Percentiles rank a stretch among this genome's conserved stretches.
Conservation (phyloP, 2,797 vertebrate genomes). For the Sebastes minor region DNA sequence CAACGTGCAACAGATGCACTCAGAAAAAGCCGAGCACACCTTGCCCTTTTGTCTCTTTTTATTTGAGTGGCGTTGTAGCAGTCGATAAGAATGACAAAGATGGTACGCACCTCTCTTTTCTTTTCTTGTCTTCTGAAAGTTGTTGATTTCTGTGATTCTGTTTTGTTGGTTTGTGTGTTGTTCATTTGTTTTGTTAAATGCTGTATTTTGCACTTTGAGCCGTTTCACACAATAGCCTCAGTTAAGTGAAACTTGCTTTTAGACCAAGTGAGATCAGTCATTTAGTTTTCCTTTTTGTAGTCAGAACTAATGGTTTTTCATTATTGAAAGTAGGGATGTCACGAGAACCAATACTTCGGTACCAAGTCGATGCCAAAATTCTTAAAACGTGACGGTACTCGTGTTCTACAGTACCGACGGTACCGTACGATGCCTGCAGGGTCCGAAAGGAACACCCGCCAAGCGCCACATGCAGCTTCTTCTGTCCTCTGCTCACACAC, state of each 20-base stretch:
- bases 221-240: not conserved
- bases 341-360: too few relatives aligned
- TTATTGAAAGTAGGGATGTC: not conserved
- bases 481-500: too few relatives aligned
- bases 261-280: too few relatives aligned
- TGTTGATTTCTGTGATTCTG: not conserved
- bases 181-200: not conserved
- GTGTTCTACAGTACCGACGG: too few relatives aligned
- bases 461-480: too few relatives aligned
- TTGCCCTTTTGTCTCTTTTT: not conserved
- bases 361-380: too few relatives aligned
- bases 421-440: too few relatives aligned
- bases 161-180: not conserved
- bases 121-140: not conserved
- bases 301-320: not conserved
- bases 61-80: not conserved
- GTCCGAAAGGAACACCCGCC: too few relatives aligned
- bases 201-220: not conserved
- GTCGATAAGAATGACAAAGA: not conserved
- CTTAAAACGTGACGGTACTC: too few relatives aligned
- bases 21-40: not conserved
- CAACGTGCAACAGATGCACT: not conserved
- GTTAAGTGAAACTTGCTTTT: not conserved
- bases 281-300: not conserved
- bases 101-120: not conserved